These are phyloP conservation scores for Ectropis grisescens DNA, from an alignment of 1,140 invertebrate species.

Conservation along the genomic window DNA sequence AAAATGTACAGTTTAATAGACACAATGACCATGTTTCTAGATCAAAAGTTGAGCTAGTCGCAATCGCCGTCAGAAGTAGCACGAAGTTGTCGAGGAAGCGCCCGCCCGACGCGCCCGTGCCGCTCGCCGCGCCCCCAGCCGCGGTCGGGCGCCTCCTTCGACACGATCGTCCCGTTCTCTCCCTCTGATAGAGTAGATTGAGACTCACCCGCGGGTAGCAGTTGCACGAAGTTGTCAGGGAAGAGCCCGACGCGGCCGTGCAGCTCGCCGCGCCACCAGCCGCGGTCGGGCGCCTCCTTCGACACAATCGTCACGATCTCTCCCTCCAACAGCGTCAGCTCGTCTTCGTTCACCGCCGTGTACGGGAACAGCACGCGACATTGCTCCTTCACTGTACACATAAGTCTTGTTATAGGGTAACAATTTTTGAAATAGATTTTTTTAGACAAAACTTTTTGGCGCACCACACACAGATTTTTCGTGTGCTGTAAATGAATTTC, in stretches of 20 bases:
- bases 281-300: conserved; percentile 91
- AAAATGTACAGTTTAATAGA: no score
- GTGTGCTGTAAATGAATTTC: no score
- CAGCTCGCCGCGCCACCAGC: conserved; percentile 97
- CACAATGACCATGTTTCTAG: no score
- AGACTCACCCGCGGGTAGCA: conserved; percentile 69
- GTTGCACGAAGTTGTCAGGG: conserved; percentile 96
- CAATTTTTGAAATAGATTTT: no score
- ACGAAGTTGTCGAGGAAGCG: conserved; percentile 99
- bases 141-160: conserved; percentile 90
- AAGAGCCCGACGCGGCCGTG: conserved; percentile 92
- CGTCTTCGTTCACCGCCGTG: conserved; percentile 92
- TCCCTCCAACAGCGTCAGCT: conserved; percentile 89
- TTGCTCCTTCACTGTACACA: conserved; percentile 73
- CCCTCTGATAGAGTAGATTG: conserved; percentile 89
- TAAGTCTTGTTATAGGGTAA: not conserved
- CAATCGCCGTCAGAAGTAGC: no score
- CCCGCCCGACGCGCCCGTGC: conserved; percentile 87
- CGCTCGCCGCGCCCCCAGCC: conserved; percentile 98
- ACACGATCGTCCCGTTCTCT: conserved; percentile 89
- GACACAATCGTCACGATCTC: conserved; percentile 91
- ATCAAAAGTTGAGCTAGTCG: no score
- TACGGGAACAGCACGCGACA: conserved; percentile 93
- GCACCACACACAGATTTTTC: no score
- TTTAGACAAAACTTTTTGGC: no score